Conservation (phyloP, 2,797 vertebrate species). For the Macropus fuliginosus region DNA sequence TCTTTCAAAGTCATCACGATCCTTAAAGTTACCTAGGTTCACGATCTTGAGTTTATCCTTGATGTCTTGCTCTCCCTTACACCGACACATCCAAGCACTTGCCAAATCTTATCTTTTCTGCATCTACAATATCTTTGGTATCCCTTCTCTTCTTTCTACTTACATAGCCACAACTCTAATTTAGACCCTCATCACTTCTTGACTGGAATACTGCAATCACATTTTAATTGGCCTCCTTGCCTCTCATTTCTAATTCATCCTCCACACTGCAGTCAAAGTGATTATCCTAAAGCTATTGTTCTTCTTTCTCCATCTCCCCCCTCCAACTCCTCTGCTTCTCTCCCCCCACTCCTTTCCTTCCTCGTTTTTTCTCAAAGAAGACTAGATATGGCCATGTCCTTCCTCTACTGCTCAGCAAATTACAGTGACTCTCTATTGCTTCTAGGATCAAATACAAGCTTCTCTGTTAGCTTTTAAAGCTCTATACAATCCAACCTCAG, state of each 20-base stretch:
- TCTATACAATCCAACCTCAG: not conserved
- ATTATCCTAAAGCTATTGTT: not conserved
- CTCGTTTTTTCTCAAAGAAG: not conserved
- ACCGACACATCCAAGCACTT: not conserved
- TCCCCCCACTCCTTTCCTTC: not conserved
- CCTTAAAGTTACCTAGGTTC: not conserved
- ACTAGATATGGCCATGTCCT: not conserved
- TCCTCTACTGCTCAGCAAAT: not conserved
- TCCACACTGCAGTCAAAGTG: not conserved
- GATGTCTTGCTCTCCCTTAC: not conserved
- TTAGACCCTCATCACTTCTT: not conserved
- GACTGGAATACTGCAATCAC: not conserved
- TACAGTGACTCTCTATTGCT: not conserved
- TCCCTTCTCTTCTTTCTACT: not conserved
- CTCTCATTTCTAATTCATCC: not conserved
- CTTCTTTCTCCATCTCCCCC: not conserved
- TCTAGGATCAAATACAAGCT: not conserved
- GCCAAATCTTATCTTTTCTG: not conserved
- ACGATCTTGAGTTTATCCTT: not conserved
- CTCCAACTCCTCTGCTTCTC: not conserved
- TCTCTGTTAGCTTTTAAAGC: not conserved
- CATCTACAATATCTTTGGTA: not conserved
- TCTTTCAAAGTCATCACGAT: not conserved
- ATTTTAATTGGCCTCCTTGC: not conserved
- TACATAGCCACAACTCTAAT: not conserved